phyloP scores from a whole-genome alignment of 1,140 invertebrate species.

The Penaeus chinensis region DNA sequence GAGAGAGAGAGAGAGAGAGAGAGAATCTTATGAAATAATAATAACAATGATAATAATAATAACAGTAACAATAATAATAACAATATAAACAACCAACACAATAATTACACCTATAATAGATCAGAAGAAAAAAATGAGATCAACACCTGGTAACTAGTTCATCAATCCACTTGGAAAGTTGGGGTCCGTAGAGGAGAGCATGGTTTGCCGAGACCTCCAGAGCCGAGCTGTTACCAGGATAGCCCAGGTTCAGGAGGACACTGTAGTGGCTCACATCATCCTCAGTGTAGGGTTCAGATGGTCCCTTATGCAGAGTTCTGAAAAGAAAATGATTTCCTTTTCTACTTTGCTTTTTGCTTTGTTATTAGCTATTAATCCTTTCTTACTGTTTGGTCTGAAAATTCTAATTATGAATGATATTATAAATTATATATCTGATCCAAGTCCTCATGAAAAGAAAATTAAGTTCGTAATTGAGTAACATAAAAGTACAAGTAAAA shows the following conservation, averaged over 20 bases:
- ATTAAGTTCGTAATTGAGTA: no score
- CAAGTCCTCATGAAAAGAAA: no score
- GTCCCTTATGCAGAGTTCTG: conserved; percentile 40
- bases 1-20: no score
- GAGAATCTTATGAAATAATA: no score
- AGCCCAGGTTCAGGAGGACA: neutral
- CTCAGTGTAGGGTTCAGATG: conserved; percentile 45
- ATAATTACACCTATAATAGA: neutral
- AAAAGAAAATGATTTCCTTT: conserved; percentile 1
- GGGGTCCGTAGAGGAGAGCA: conserved; percentile 33
- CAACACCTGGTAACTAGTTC: conserved; percentile 42
- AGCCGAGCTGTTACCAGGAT: conserved; percentile 36
- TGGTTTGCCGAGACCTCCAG: conserved; percentile 12
- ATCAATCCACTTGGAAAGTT: conserved; percentile 50
- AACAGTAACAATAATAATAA: no score
- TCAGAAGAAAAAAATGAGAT: neutral
- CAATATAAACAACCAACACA: neutral
- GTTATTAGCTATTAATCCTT: neutral
- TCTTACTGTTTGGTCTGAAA: no score
- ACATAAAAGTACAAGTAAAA: no score
- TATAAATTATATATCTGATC: no score
- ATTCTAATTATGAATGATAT: no score
- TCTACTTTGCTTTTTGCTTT: neutral
- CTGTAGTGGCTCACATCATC: conserved; percentile 22
- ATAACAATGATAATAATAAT: no score